Base-by-base conservation (phyloP, 2,888 invertebrate genomes). In the Helleia helle region DNA sequence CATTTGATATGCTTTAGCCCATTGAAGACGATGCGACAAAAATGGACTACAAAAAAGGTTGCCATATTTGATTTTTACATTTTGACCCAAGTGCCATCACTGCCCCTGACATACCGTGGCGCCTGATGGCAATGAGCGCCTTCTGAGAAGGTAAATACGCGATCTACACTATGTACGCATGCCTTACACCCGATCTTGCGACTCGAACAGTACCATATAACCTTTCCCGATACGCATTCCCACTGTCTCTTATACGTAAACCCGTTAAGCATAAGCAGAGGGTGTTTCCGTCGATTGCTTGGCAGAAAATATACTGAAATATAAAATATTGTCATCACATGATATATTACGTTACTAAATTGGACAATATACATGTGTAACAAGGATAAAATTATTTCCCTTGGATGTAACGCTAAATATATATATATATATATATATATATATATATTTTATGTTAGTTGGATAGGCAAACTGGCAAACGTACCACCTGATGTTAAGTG, bases 201-300 rank as follows among this genome's bases (percentile, higher is more conserved):
- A 4, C 42, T 48, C 2, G 57, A 56, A 39, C 55, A 56, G 31
- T 54, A 44, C 58, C 56, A 58, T 1, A 52, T 43, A 2, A 55
- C 41, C 29, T 47, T 51, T 0, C 51, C 51, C 2, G 43, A 41
- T 2, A 44, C 22, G 26, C 42, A 44, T 22, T 43, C 30, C 44
- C 47, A 40, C 17, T 48, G 51, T 5, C 46, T 44, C 17, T 52
- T 56, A 15, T 44, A 47, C 1, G 56, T 55, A 42, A 55, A 47
- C 12, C 40, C 41, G 29, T 47, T 43, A 13, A 40, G 42, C 46
- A 47, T 47, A 6, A 47, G 34, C 9, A 47, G 26, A 1, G 53
- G 59, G 13, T 64, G 37, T 42, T 56, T 62, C 34, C 54, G 54
- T 36, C 44, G 52, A 3, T 44, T 43, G 9, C 55, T 49, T 4